phyloP scores from a whole-genome alignment of 1,140 invertebrate species.

The Drosophila mauritiana region DNA sequence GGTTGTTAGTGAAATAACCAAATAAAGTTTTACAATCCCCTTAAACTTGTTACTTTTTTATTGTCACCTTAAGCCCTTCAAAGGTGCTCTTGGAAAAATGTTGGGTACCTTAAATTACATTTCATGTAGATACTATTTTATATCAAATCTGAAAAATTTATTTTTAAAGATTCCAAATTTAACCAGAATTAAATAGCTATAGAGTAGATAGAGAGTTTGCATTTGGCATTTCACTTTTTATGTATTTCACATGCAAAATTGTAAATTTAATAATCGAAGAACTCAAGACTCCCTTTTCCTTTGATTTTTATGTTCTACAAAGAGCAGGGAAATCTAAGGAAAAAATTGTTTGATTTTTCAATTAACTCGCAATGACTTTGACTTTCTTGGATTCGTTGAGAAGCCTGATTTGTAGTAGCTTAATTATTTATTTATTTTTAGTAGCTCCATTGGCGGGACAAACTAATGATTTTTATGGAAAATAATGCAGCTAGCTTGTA shows the following conservation, averaged over 20 bases:
- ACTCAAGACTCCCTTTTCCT: background rate
- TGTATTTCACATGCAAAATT: background rate
- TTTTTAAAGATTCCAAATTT: too few species aligned
- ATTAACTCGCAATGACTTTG: slow-evolving; percentile 3
- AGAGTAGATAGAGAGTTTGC: too few species aligned
- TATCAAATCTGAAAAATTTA: too few species aligned
- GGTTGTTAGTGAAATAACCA: slow-evolving; percentile 15
- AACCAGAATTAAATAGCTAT: too few species aligned
- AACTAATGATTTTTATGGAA: too few species aligned
- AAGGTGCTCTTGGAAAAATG: background rate
- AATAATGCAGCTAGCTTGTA: too few species aligned
- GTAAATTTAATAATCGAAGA: background rate
- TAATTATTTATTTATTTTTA: background rate
- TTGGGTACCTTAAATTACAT: background rate
- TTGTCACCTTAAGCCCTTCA: background rate
- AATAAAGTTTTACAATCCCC: slow-evolving; percentile 22
- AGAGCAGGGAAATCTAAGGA: background rate
- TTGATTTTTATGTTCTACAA: background rate
- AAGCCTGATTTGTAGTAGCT: background rate
- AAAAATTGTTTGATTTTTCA: background rate
- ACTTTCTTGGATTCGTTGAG: background rate
- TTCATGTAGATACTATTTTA: background rate
- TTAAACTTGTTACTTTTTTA: slow-evolving; percentile 13
- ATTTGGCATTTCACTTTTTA: too few species aligned
- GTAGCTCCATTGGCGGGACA: too few species aligned